These are phyloP conservation scores for Psilopogon haemacephalus DNA, from an alignment of 2,113 vertebrate genomes.

Conservation along the genomic window DNA sequence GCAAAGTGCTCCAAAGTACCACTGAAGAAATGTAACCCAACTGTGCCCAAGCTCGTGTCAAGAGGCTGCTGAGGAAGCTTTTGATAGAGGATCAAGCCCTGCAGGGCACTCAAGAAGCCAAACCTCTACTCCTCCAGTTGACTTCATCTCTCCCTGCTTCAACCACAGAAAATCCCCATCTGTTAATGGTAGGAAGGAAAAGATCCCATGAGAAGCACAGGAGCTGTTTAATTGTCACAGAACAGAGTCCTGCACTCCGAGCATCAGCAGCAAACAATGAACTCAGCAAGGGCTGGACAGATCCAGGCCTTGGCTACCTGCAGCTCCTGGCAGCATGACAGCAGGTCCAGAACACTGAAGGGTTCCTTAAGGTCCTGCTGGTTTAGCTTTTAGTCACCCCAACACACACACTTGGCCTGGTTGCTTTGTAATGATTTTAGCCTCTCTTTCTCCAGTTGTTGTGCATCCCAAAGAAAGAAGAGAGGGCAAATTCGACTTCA, in stretches of 20 bases:
- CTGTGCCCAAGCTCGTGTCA: neutral
- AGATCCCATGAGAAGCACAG: neutral
- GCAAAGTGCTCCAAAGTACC: neutral
- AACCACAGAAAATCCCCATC: neutral
- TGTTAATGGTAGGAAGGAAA: neutral
- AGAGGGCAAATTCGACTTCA: neutral
- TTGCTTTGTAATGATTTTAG: neutral
- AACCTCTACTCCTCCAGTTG: neutral
- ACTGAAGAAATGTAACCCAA: neutral
- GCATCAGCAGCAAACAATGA: neutral
- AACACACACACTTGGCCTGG: neutral
- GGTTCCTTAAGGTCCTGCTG: neutral
- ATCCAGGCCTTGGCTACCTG: fast-evolving
- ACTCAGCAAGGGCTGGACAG: fast-evolving
- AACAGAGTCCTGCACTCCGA: fast-evolving
- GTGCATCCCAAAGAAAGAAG: too few species aligned
- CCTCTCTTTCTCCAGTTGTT: neutral
- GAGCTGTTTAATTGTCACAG: neutral
- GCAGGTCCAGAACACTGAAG: neutral
- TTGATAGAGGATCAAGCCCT: neutral
- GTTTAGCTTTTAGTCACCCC: neutral
- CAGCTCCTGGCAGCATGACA: neutral
- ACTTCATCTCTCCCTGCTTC: neutral
- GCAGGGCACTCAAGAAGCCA: neutral
- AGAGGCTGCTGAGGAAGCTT: neutral